Percentiles rank a stretch among this genome's conserved stretches.
Evolutionary conservation across 2,888 invertebrate genomes (phyloP).

Genomic region (Epinotia nisella): DNA sequence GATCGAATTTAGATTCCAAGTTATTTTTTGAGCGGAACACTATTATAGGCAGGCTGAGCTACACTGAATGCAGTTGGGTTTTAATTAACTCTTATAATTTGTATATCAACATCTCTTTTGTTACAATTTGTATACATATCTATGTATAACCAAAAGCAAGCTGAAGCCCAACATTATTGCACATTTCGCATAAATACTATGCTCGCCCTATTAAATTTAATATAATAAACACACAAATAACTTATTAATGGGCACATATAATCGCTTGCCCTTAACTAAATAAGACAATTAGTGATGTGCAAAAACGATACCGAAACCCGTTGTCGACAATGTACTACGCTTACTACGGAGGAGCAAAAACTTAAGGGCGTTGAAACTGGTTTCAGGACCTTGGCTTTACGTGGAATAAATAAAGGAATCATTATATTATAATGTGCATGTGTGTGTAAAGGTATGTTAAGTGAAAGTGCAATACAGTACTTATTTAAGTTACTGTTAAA

Average conservation of each 20-base stretch:
- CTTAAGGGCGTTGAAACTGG: constrained; percentile 42
- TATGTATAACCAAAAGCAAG: not conserved
- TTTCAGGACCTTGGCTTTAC: constrained; percentile 28
- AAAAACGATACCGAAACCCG: constrained; percentile 43
- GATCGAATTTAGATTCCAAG: not conserved
- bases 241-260: constrained; percentile 16
- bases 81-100: no score
- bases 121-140: no score
- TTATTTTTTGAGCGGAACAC: no score
- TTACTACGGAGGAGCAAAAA: constrained; percentile 38
- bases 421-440: constrained; percentile 18
- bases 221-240: constrained; percentile 7
- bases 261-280: constrained; percentile 41
- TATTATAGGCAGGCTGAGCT: no score
- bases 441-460: constrained; percentile 19
- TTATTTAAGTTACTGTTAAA: not conserved
- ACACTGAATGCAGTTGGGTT: no score
- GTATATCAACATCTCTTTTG: not conserved
- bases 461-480: constrained; percentile 12
- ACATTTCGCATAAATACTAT: not conserved
- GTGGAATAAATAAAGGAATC: constrained; percentile 30
- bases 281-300: constrained; percentile 43
- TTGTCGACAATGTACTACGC: constrained; percentile 42
- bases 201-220: constrained; percentile 6
- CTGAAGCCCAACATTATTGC: not conserved